Base-by-base conservation (phyloP, 2,113 vertebrate species). In the Corapipo altera region DNA sequence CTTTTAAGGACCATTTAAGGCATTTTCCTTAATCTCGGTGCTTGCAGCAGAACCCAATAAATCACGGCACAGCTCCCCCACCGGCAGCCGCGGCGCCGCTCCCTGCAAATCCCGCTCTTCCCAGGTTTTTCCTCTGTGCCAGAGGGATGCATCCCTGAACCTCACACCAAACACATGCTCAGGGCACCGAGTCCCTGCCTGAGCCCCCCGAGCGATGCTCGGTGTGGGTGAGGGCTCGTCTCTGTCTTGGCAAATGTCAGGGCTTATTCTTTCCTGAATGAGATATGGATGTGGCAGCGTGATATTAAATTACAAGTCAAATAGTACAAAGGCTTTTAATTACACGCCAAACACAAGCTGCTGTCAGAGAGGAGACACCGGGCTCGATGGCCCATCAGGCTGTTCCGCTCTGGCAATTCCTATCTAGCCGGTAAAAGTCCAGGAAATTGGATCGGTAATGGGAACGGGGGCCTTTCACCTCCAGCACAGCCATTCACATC, bases 371-470 rank as follows among this genome's bases (percentile, higher is more conserved):
- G 91, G 94, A 97, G 97, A 97, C 96, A 91, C 96, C 2, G 10
- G 93, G 91, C 97, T 98, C 95, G 92, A 97, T 96, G 97, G 97
- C 94, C 98, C 97, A 94, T 97, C 88, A 94, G 95, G 82, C 93
- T 92, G 98, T 98, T 98, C 97, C 90, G 92, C 98, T 98, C 97
- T 33, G 93, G 97, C 97, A 98, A 81, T 96, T 98, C 97, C 95
- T 89, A 98, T 97, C 97, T 98, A 96, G 59, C 97, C 83, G 79
- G 93, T 75, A 96, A 93, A 96, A 98, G 95, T 96, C 96, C 96
- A 89, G 96, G 98, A 98, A 98, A 98, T 98, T 98, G 98, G 98
- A 97, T 98, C 81, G 21, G 97, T 98, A 98, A 98, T 98, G 96
- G 98, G 97, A 98, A 98, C 66, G 48, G 94, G 93, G 97, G 95